Evolutionary conservation across 2,888 invertebrate species (phyloP).

Genomic region (Eugnorisma glareosa): DNA sequence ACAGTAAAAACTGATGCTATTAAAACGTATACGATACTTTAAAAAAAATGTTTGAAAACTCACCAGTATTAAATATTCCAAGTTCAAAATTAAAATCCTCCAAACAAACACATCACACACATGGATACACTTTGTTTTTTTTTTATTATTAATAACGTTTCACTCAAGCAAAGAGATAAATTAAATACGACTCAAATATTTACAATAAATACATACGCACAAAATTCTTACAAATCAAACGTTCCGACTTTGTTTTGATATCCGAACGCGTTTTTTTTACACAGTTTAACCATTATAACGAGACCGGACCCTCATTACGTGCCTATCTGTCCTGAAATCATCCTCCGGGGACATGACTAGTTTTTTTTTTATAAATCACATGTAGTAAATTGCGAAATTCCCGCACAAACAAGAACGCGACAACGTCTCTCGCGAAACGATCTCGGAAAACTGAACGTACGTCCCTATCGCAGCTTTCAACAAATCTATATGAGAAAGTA

Average conservation of each 20-base stretch:
- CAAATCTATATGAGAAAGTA: conserved; percentile 88
- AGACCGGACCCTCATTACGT: conserved; percentile 39
- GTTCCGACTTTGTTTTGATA: conserved; percentile 64
- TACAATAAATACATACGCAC: conserved; percentile 63
- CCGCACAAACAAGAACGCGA: conserved; percentile 46
- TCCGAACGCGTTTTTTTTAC: conserved; percentile 43
- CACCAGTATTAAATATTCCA: conserved; percentile 61
- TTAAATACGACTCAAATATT: conserved; percentile 55
- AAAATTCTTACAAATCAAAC: conserved; percentile 67
- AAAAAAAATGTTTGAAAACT: conserved; percentile 38
- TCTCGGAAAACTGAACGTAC: conserved; percentile 68
- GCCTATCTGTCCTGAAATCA: conserved; percentile 58
- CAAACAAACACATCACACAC: conserved; percentile 62
- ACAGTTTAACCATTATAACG: conserved; percentile 59
- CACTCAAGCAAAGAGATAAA: conserved; percentile 57
- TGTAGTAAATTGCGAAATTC: conserved; percentile 66
- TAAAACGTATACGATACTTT: not conserved
- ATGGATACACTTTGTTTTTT: conserved; percentile 62
- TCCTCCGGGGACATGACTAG: conserved; percentile 59
- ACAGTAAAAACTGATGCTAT: not conserved
- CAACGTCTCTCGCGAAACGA: conserved; percentile 52
- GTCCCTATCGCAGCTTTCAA: conserved; percentile 80
- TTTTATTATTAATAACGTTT: conserved; percentile 37
- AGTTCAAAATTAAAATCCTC: conserved; percentile 50
- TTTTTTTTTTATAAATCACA: conserved; percentile 65